A percentile compares a stretch with the other conserved stretches of the same genome.
Conservation (phyloP, 2,888 invertebrate genomes). For the Apocheima hispidaria region DNA sequence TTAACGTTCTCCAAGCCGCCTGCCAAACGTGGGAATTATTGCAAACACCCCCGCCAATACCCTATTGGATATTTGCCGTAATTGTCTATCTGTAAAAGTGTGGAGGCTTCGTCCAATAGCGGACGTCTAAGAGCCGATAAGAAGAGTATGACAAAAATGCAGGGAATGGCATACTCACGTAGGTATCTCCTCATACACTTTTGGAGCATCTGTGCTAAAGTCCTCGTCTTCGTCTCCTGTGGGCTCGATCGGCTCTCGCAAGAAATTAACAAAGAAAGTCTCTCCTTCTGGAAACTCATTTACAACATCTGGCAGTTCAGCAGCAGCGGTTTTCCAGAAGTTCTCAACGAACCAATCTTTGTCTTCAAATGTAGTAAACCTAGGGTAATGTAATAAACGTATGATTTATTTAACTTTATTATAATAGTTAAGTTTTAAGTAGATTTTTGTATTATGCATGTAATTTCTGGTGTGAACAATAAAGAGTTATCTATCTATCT, state of each 20-base stretch:
- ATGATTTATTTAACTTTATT: background rate
- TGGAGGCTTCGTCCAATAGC: too few relatives aligned
- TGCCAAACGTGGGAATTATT: too few relatives aligned
- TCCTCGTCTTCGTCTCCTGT: constrained; percentile 92
- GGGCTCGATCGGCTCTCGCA: constrained; percentile 93
- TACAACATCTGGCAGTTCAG: constrained; percentile 80
- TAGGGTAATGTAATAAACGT: constrained; percentile 45
- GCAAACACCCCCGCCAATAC: too few relatives aligned
- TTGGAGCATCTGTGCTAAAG: constrained; percentile 91
- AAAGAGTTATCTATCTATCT: too few relatives aligned
- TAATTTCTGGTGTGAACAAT: too few relatives aligned
- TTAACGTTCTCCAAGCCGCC: too few relatives aligned
- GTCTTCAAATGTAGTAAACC: constrained; percentile 77
- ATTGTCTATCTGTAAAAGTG: too few relatives aligned
- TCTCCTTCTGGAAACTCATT: constrained; percentile 85
- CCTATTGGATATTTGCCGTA: too few relatives aligned
- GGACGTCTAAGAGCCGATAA: too few relatives aligned
- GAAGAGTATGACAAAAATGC: too few relatives aligned
- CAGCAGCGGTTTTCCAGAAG: constrained; percentile 86
- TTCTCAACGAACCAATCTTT: constrained; percentile 90
- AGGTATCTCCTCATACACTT: constrained; percentile 93
- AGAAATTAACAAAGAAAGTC: constrained; percentile 93
- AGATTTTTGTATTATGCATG: too few relatives aligned
- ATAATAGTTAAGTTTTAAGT: background rate
- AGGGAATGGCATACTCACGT: constrained; percentile 72